These are phyloP conservation scores for Siphamia tubifer DNA, from an alignment of 2,113 vertebrate genomes.

Conservation along the genomic window DNA sequence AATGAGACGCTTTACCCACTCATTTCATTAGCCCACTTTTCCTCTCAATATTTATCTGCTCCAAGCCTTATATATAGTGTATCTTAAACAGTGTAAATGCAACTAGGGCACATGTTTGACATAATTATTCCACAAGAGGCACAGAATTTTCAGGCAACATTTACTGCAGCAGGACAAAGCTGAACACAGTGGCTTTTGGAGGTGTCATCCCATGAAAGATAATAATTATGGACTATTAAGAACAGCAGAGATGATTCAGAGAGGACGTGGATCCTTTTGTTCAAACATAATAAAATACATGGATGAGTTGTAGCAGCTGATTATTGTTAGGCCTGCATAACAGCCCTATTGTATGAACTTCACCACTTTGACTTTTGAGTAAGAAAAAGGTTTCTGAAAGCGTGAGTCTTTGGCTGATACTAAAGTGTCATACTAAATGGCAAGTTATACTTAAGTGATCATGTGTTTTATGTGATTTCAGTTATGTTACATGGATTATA, in stretches of 20 bases:
- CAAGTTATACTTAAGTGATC: too few species aligned
- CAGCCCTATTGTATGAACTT: too few species aligned
- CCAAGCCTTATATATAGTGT: slow-evolving; percentile 9
- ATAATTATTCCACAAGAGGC: slow-evolving; percentile 47
- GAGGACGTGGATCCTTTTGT: neutral
- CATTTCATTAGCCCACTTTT: slow-evolving; percentile 43
- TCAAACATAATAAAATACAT: neutral
- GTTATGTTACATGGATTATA: too few species aligned
- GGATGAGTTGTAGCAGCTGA: neutral
- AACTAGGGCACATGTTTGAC: slow-evolving; percentile 43
- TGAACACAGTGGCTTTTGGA: slow-evolving; percentile 26
- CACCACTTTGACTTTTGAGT: too few species aligned
- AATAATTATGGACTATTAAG: slow-evolving; percentile 6
- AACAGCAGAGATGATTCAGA: slow-evolving; percentile 6
- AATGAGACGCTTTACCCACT: neutral
- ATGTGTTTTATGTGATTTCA: too few species aligned
- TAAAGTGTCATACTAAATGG: too few species aligned
- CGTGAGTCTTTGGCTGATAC: too few species aligned
- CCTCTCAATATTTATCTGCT: slow-evolving; percentile 60
- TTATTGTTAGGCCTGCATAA: neutral
- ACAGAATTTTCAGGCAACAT: slow-evolving; percentile 17
- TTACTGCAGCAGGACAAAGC: slow-evolving; percentile 6
- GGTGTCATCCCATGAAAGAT: neutral
- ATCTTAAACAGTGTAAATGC: slow-evolving; percentile 51
- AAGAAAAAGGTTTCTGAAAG: too few species aligned